A percentile compares a stretch with the other conserved stretches of the same genome.
Conservation (phyloP, 2,888 invertebrate species). For the Scaptomyza parva region DNA sequence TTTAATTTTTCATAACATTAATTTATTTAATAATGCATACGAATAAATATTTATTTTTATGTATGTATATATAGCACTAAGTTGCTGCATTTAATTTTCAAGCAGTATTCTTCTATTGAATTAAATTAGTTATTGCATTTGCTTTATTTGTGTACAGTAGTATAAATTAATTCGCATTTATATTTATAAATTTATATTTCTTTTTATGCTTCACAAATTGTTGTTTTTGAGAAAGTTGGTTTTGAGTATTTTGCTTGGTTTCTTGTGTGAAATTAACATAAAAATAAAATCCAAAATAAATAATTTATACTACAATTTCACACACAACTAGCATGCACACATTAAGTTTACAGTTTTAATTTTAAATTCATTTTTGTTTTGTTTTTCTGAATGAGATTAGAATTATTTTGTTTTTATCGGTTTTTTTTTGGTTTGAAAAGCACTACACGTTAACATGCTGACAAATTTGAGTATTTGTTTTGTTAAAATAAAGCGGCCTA, state of each 20-base stretch:
- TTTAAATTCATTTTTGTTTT: constrained; percentile 29
- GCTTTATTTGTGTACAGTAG: constrained; percentile 55
- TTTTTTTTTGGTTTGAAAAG: constrained; percentile 68
- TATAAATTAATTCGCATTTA: constrained; percentile 41
- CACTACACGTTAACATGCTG: constrained; percentile 59
- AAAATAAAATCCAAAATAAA: constrained; percentile 63
- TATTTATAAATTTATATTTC: constrained; percentile 53
- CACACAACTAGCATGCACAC: constrained; percentile 63
- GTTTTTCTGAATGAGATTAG: constrained; percentile 35
- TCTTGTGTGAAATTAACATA: constrained; percentile 47
- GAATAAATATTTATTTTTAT: constrained; percentile 59
- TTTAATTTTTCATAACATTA: constrained; percentile 48
- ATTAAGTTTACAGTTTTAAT: constrained; percentile 47
- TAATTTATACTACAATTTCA: constrained; percentile 63
- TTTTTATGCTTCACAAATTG: constrained; percentile 55
- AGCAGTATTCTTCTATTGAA: constrained; percentile 61
- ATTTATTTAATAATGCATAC: constrained; percentile 61
- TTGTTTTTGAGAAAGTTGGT: constrained; percentile 50
- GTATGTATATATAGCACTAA: constrained; percentile 69
- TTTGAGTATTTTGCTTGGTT: constrained; percentile 67
- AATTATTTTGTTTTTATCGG: constrained; percentile 50
- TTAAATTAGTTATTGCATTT: constrained; percentile 62
- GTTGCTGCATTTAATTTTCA: constrained; percentile 62
- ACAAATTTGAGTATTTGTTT: constrained; percentile 66
- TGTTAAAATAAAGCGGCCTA: constrained; percentile 51